Conservation (phyloP, 35 echinoderm and acorn worm species). For the Apostichopus japonicus region DNA sequence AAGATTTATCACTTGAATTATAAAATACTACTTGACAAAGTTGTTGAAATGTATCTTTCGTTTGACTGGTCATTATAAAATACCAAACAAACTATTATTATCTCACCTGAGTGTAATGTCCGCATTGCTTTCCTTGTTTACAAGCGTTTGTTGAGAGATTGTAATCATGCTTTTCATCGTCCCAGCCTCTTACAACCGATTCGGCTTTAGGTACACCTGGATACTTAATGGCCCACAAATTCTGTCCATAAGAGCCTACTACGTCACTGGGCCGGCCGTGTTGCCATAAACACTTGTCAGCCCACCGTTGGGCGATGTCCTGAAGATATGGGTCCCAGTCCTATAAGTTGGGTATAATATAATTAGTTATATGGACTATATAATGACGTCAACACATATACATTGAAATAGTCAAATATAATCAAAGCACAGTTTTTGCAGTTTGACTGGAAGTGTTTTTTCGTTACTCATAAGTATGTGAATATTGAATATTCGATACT, state of each 20-base stretch:
- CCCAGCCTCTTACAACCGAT: neutral
- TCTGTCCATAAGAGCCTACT: neutral
- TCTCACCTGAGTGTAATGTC: conserved; percentile 12
- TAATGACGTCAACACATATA: too few species aligned
- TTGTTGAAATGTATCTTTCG: too few species aligned
- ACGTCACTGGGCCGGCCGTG: conserved; percentile 14
- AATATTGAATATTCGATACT: too few species aligned
- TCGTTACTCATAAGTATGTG: too few species aligned
- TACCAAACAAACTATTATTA: neutral
- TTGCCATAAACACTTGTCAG: conserved; percentile 4
- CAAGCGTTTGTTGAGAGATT: neutral
- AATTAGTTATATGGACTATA: too few species aligned
- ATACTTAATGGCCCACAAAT: neutral
- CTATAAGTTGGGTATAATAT: neutral
- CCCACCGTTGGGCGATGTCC: conserved; percentile 22
- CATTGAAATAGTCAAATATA: too few species aligned
- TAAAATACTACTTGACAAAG: too few species aligned
- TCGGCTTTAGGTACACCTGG: neutral
- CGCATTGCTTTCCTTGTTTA: neutral
- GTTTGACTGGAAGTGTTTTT: too few species aligned
- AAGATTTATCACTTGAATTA: too few species aligned
- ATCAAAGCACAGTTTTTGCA: too few species aligned
- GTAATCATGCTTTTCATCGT: neutral
- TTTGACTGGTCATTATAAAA: too few species aligned
- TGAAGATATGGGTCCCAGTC: conserved; percentile 27